Base-by-base conservation (phyloP, 2,797 vertebrate species). In the Menidia menidia region DNA sequence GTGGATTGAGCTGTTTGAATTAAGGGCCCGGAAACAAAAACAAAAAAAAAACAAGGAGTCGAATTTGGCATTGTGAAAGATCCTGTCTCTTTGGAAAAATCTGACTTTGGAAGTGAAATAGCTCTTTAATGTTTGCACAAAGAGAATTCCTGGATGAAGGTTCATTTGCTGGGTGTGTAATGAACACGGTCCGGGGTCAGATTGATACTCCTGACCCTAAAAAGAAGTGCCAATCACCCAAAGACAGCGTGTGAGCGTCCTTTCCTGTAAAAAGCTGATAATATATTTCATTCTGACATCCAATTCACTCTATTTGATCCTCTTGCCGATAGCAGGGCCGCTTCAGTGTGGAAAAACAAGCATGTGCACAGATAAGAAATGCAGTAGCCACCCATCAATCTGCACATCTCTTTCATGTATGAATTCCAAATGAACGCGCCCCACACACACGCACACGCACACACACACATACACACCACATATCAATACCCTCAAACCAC, bases 401-500 rank as follows among this genome's bases (percentile, higher is more conserved):
- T 35, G 14, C 42, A 16, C n/a, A 41, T 35, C 44, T 19, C 16
- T 11, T 45, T 50, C 60, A 74, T 45, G 59, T 14, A 62, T 47
- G 61, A 44, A 43, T 53, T 31, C 64, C 35, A 58, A 60, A 59
- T 3, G 13, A 19, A 19, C 39, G 25, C 25, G 25, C 39, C 41
- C 13, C 18, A 35, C 19, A 10, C 11, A 10, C 12, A 4, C 51
- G 3, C 44, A 12, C 56, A 62, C 64, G 30, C 70, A 51, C 31
- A 53, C 2, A 7, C 8, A 18, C 6, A n/a, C 42, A 45, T 7
- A 60, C 48, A 44, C 54, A 48, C 5, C 25, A 48, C 16, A 0
- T 60, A 71, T 81, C 81, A 66, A 30, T 59, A 64, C 47, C 45
- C 63, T 80, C 73, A 71, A 61, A 60, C 25, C 58, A 16, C 52